phyloP scores from a whole-genome alignment of 2,797 vertebrate species.

The Selene dorsalis region DNA sequence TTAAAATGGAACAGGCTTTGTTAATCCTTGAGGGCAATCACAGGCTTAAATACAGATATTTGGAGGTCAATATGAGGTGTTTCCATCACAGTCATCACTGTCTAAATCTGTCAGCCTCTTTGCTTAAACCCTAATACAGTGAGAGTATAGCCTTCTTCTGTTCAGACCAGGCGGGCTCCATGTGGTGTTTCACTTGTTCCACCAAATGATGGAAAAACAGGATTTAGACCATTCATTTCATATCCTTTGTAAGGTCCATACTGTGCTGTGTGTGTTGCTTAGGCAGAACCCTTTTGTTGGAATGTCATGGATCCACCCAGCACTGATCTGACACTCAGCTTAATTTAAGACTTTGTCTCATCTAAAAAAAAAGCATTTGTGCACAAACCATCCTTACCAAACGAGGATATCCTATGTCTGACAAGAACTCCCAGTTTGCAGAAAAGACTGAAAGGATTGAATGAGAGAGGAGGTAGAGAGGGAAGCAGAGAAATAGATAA shows the following conservation, averaged over 20 bases:
- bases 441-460: slow-evolving; percentile 83
- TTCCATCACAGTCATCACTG: neutral
- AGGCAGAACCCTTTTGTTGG: neutral
- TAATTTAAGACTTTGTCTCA: neutral
- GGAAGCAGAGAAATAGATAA: slow-evolving; percentile 72
- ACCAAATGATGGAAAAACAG: neutral
- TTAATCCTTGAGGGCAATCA: neutral
- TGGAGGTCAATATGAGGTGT: neutral
- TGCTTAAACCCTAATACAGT: neutral
- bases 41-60: neutral
- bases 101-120: neutral
- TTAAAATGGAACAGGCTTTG: neutral
- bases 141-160: neutral
- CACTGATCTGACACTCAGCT: neutral
- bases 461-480: slow-evolving; percentile 81
- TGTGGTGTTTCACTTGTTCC: neutral
- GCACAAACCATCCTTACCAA: slow-evolving; percentile 77
- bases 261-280: neutral
- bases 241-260: neutral
- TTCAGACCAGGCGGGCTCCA: neutral
- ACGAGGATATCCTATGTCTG: slow-evolving; percentile 88
- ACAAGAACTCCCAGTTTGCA: slow-evolving; percentile 90
- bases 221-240: too few relatives aligned
- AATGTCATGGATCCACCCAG: slow-evolving; percentile 2
- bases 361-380: slow-evolving; percentile 18